Evolutionary conservation across 2,797 vertebrate genomes (phyloP).

Genomic region (Presbytis comata): DNA sequence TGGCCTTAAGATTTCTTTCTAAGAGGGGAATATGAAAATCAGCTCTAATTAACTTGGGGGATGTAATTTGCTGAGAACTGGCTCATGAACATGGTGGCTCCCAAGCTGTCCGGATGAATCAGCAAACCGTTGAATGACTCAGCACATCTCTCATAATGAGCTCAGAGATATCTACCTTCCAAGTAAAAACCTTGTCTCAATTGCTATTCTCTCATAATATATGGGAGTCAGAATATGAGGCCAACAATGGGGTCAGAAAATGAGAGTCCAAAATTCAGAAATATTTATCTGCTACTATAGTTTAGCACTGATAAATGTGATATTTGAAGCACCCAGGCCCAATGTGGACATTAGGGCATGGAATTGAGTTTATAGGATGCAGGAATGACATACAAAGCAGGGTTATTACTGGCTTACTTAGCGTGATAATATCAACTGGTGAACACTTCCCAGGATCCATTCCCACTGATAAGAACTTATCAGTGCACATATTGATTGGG

Average conservation of each 20-base stretch:
- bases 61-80: neutral
- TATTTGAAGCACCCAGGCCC: neutral
- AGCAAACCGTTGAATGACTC: neutral
- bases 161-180: neutral
- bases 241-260: neutral
- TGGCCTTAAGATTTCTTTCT: constrained; percentile 22
- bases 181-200: neutral
- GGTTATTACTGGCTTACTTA: constrained; percentile 78
- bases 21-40: neutral
- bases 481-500: constrained; percentile 82
- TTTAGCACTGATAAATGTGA: neutral
- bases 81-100: neutral
- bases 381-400: constrained; percentile 69
- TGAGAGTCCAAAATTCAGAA: neutral
- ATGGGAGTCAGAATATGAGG: neutral
- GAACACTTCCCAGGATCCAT: constrained; percentile 74
- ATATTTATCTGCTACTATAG: neutral
- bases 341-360: neutral
- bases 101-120: neutral
- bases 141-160: neutral
- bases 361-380: neutral
- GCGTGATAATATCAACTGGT: constrained; percentile 79
- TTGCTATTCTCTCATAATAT: neutral
- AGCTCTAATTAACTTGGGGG: neutral
- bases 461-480: constrained; percentile 83